Evolutionary conservation across 35 echinoderm and acorn worm species (phyloP), one percentile per base, ranked within the genome.

Genomic region (Lytechinus pictus): DNA sequence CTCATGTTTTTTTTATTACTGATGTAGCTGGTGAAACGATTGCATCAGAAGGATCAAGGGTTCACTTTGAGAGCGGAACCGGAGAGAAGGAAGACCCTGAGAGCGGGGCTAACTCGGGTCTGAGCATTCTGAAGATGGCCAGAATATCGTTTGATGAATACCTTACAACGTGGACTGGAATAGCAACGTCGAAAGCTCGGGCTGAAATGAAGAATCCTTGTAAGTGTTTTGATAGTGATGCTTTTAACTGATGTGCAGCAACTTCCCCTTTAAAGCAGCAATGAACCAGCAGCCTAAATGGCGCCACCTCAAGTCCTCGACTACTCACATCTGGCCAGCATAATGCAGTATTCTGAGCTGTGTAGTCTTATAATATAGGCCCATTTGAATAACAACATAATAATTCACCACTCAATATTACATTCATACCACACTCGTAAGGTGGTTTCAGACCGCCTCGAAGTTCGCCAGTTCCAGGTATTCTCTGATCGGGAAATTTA

Each of bases 81-180:
- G 57, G 27, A 27, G 95, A 95, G 27, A 61, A 33, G 27, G 53
- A 54, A 53, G 86, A 56, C 9, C 24, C 86, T n/a, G 93, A 88
- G 55, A 71, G 52, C 16, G 28, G 57, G 13, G 66, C 66, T 79
- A n/a, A 79, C 66, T 55, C 94, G 54, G 72, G 9, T 54, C 89
- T 72, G 13, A 96, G 16, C 44, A 44, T 93, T 5, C 92, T 93
- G 14, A 97, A 92, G 58, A 72, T 95, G 87, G 92, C 96, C 4
- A 94, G 89, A 54, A 88, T 99, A 52, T 97, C 98, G 3, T 99
- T 99, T 97, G 97, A 99, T 96, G 98, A 99, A 33, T 99, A 99
- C 91, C 95, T 97, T 9, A 99, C 98, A 58, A 99, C 98, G 55
- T 99, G 98, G 98, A 97, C 54, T 58, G 98, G 98, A 54, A 99